Evolutionary conservation across 2,888 invertebrate genomes (phyloP).

Genomic region (Phasia obesa): DNA sequence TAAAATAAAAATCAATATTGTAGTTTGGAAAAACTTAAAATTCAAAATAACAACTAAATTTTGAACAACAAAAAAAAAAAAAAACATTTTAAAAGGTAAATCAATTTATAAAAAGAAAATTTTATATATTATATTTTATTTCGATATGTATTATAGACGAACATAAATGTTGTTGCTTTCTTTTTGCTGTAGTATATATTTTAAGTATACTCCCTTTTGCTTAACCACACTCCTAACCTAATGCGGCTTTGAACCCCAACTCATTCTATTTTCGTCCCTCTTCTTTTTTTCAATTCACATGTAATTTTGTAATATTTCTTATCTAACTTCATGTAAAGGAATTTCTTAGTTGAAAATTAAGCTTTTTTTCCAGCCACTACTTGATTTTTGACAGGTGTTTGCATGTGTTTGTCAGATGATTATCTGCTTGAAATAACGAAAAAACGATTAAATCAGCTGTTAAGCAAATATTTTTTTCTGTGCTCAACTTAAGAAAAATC

Average conservation of each 20-base stretch:
- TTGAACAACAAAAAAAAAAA: slow-evolving; percentile 29
- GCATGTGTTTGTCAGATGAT: slow-evolving; percentile 39
- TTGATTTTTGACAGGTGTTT: slow-evolving; percentile 52
- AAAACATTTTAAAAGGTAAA: slow-evolving; percentile 50
- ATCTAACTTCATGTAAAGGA: slow-evolving; percentile 29
- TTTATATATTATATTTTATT: slow-evolving; percentile 1
- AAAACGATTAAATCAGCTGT: slow-evolving; percentile 59
- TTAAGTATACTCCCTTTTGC: slow-evolving; percentile 7
- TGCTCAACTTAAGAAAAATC: slow-evolving; percentile 47
- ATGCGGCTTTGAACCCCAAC: slow-evolving; percentile 49
- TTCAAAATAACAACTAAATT: too few relatives aligned
- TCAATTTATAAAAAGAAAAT: slow-evolving; percentile 6
- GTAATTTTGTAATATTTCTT: neutral
- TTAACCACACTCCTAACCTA: slow-evolving; percentile 64
- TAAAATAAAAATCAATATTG: slow-evolving; percentile 46
- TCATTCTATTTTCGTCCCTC: neutral
- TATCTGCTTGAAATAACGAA: slow-evolving; percentile 11
- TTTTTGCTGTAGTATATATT: neutral
- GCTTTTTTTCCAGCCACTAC: slow-evolving; percentile 18
- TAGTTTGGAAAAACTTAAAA: slow-evolving; percentile 49
- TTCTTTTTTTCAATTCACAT: neutral
- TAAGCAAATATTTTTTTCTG: neutral
- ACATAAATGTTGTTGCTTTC: neutral
- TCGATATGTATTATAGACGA: neutral
- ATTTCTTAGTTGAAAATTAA: slow-evolving; percentile 15